Evolutionary conservation across 2,797 vertebrate genomes (phyloP), one percentile per base, ranked within the genome.

Genomic region (Bryconaethiops microstoma): DNA sequence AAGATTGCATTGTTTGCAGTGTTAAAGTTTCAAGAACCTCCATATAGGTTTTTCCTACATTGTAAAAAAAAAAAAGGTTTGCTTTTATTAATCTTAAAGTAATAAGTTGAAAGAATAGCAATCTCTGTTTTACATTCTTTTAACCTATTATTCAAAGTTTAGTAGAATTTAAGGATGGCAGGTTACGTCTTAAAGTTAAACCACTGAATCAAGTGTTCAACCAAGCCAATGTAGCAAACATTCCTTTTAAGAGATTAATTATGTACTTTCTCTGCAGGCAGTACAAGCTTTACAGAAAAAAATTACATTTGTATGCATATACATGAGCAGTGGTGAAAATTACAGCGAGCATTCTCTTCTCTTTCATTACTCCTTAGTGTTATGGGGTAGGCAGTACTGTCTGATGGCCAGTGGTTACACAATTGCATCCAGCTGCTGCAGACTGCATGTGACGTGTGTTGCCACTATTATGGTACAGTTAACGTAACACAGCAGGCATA

Each of bases 341-440:
- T 48, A 55, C 69, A 59, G 60, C 62, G 48, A 74, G 42, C 7
- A 62, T 76, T 25, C 23, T 73, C 39, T 52, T 68, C 63, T 57
- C 74, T 79, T 50, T 85, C 74, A 83, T 81, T 67, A 76, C 74
- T 79, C 40, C 21, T 70, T 54, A 63, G 80, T 77, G 48, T 77
- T 85, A 57, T 65, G 62, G 50, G 78, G 67, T 65, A 71, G 40
- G 55, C 76, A 23, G 25, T 60, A 74, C 60, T 23, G 74, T 55
- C 69, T 82, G 35, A 81, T 88, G 90, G 60, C 65, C 79, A 75
- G 79, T 71, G 88, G 90, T 83, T 86, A 86, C 88, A 84, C 88
- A 93, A 94, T 92, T 89, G 83, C 88, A 93, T 91, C 90, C 93
- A 93, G 91, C 91, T 93, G 92, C 85, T 79, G 82, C 83, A 86